A percentile compares a stretch with the other conserved stretches of the same genome.
phyloP scores from a whole-genome alignment of 2,888 invertebrate species.

The Tetragnatha montana region DNA sequence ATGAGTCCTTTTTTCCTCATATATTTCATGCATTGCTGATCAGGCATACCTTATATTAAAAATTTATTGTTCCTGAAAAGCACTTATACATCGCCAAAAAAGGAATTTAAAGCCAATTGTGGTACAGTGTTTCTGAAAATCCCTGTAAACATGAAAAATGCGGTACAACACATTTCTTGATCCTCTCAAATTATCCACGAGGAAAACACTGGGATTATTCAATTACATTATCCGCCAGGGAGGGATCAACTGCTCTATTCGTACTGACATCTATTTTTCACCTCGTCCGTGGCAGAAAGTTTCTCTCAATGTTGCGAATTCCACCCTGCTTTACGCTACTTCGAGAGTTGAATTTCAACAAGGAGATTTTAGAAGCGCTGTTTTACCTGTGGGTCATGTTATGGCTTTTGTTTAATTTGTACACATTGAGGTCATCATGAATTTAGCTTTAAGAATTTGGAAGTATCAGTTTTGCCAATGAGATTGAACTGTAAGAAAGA shows the following conservation, averaged over 20 bases:
- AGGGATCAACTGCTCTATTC: slow-evolving; percentile 42
- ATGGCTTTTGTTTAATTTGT: no score
- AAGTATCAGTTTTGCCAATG: no score
- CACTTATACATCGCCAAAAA: background rate
- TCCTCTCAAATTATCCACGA: slow-evolving; percentile 46
- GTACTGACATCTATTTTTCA: slow-evolving; percentile 45
- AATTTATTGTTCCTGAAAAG: background rate
- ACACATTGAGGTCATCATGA: no score
- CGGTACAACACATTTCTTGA: slow-evolving; percentile 23
- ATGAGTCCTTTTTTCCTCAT: no score
- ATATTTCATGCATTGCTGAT: no score
- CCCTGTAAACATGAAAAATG: slow-evolving; percentile 33
- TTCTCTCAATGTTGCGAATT: slow-evolving; percentile 8
- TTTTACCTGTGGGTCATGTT: no score
- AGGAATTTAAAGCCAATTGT: slow-evolving; percentile 5
- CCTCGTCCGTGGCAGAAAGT: slow-evolving; percentile 6
- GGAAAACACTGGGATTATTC: slow-evolving; percentile 58
- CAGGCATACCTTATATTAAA: no score
- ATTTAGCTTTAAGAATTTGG: no score
- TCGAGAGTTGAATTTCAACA: slow-evolving; percentile 9
- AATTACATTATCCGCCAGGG: slow-evolving; percentile 49
- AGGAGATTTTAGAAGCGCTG: no score
- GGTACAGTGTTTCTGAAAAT: background rate
- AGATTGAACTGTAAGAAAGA: background rate
- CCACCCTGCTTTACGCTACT: background rate